Evolutionary conservation across 2,797 vertebrate species (phyloP).

Genomic region (Staurois parvus): DNA sequence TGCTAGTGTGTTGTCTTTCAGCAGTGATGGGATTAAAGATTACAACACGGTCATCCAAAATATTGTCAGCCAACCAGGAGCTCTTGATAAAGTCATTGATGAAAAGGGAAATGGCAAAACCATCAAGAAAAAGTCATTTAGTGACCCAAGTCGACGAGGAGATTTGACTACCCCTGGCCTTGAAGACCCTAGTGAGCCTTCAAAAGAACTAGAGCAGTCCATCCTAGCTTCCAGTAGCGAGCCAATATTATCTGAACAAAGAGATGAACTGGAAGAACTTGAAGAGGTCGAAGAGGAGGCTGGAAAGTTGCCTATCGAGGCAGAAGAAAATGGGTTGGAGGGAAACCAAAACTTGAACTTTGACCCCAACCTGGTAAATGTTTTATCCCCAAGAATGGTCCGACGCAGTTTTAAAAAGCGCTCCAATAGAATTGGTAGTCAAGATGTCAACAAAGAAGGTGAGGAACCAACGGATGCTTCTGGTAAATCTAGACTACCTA

Average conservation of each 20-base stretch:
- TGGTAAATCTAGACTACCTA: constrained; percentile 63
- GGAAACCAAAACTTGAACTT: constrained; percentile 77
- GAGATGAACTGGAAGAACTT: constrained; percentile 74
- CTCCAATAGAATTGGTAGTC: constrained; percentile 79
- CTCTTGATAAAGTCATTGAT: constrained; percentile 87
- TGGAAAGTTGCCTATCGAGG: constrained; percentile 68
- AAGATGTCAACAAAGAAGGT: constrained; percentile 71
- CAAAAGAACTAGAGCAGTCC: constrained; percentile 85
- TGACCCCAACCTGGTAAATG: constrained; percentile 82
- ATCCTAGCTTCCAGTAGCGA: constrained; percentile 94
- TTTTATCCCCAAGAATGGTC: constrained; percentile 81
- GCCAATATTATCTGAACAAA: constrained; percentile 88
- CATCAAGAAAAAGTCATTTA: constrained; percentile 96
- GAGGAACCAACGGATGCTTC: fast-evolving
- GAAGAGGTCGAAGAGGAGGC: constrained; percentile 65
- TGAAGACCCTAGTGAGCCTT: constrained; percentile 81
- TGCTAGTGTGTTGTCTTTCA: constrained; percentile 90
- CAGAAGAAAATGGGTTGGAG: constrained; percentile 64
- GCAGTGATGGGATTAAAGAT: constrained; percentile 86
- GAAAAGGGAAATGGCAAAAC: constrained; percentile 88
- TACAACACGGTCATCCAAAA: constrained; percentile 91
- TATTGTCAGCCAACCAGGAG: constrained; percentile 90
- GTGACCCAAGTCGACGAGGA: constrained; percentile 92
- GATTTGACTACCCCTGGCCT: constrained; percentile 78
- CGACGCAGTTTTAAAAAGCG: constrained; percentile 89